Percentiles rank a stretch among this genome's conserved stretches.
phyloP scores from a whole-genome alignment of 2,113 vertebrate species.

The Camarhynchus parvulus region DNA sequence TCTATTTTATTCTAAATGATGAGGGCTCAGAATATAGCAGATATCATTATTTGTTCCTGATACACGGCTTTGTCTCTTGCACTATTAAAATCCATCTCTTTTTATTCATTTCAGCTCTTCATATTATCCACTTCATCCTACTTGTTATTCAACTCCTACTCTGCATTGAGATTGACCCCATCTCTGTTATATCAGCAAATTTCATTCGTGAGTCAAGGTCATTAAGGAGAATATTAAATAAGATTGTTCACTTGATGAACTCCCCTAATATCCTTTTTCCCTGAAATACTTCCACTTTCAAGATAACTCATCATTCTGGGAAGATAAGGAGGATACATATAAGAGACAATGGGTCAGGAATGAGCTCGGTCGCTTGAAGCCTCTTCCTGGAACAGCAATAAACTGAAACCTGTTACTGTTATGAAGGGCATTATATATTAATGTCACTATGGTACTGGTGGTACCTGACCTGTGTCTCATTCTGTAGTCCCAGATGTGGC shows the following conservation, averaged over 20 bases:
- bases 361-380: not conserved
- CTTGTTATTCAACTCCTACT: constrained; percentile 20
- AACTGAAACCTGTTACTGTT: not conserved
- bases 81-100: constrained; percentile 20
- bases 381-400: not conserved
- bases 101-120: not conserved
- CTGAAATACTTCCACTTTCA: constrained; percentile 29
- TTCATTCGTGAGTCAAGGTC: not conserved
- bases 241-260: constrained; percentile 53
- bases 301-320: not conserved
- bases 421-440: not conserved
- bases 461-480: not conserved
- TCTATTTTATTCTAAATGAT: not conserved
- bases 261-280: constrained; percentile 35
- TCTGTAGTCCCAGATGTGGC: not conserved
- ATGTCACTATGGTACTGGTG: not conserved
- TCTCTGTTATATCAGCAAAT: constrained; percentile 48
- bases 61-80: not conserved
- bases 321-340: not conserved
- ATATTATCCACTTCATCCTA: constrained; percentile 15
- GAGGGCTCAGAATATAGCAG: not conserved
- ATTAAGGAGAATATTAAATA: constrained; percentile 57
- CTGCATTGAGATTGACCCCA: constrained; percentile 34
- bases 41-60: constrained; percentile 3
- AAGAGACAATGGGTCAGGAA: constrained; percentile 12